Base-by-base conservation (phyloP, 2,113 vertebrate species). In the Tapirus terrestris region DNA sequence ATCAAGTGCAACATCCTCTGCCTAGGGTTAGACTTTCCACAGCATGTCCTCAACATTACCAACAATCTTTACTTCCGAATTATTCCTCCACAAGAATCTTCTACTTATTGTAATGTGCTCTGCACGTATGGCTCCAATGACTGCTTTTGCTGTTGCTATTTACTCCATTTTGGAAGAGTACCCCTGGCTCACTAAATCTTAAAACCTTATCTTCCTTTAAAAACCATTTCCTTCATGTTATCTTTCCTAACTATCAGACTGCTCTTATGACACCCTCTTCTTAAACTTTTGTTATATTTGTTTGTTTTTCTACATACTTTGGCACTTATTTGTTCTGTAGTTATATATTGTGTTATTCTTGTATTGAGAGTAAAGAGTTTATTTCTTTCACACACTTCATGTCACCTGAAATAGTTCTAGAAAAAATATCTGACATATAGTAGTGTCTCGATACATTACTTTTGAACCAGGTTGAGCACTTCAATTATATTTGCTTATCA, bases 271-370 rank as follows among this genome's bases (percentile, higher is more conserved):
- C 5, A 33, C 36, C 48, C 9, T 85, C 29, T 72, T 48, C 67
- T 75, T 63, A 83, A 82, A 73, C 39, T 84, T 73, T 63, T 89
- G 60, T 85, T 97, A 12, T 60, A 36, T 61, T 73, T 75, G 20
- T 43, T 76, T 92, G 65, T 13, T 97, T 88, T 95, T 89, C 39
- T 29, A 25, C n/a, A 60, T 92, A 79, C 12, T 73, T 92, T 51
- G 23, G 13, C 17, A 89, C 3, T 43, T 29, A 29, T 27, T 87
- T 76, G 36, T 95, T 81, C 16, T 60, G 6, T n/a, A 76, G 31
- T 90, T 58, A 60, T 53, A 3, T 61, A 21, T n/a, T 77, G 8
- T 51, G 43, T 75, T 92, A 43, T 61, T 94, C 63, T 80, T 80
- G 8, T 56, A 14, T 21, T 85, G 39, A 85, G 27, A 93, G 25